Evolutionary conservation across 2,797 vertebrate species (phyloP).

Genomic region (Onychomys leucogaster): DNA sequence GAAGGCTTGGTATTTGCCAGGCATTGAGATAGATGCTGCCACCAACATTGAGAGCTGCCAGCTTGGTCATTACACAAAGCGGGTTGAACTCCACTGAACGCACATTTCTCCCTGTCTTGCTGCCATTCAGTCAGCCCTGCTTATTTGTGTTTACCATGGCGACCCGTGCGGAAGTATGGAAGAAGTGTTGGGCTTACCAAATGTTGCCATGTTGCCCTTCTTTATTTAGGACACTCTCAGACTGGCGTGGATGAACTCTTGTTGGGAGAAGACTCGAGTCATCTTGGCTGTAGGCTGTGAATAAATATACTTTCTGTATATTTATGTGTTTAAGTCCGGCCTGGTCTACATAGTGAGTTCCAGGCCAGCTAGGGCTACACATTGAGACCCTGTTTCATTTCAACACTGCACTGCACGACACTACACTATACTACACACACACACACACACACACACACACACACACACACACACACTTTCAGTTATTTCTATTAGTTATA

Average conservation of each 20-base stretch:
- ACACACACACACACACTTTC: background rate
- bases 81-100: background rate
- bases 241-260: background rate
- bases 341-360: background rate
- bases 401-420: background rate
- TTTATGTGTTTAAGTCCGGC: background rate
- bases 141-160: constrained; percentile 59
- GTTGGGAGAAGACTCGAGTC: background rate
- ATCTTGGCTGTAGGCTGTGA: background rate
- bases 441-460: background rate
- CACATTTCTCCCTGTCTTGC: background rate
- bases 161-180: constrained; percentile 43
- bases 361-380: background rate
- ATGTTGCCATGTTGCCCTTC: background rate
- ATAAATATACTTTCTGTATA: background rate
- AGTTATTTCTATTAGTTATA: background rate
- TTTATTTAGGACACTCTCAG: background rate
- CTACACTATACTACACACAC: too few species aligned
- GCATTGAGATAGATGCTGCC: background rate
- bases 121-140: background rate
- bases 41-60: background rate
- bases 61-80: background rate
- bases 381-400: background rate
- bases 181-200: background rate
- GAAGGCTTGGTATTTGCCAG: background rate